phyloP scores from a whole-genome alignment of 2,113 vertebrate genomes.

The Spizaetus ornatus region DNA sequence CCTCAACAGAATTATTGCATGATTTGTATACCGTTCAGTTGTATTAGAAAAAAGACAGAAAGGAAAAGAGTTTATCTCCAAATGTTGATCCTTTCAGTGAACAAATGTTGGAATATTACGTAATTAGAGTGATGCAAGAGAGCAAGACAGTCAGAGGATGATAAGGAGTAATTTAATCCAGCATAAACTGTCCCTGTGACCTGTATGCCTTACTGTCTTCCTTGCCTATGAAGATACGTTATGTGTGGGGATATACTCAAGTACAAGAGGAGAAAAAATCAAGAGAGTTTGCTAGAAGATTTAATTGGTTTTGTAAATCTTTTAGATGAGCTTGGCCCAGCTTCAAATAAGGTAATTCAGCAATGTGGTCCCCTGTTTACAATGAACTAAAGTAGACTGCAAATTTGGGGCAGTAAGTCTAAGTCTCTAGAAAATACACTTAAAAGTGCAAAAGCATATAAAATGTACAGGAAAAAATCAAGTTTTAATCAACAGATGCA shows the following conservation, averaged over 20 bases:
- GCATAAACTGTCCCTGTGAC: background rate
- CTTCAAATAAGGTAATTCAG: background rate
- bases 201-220: background rate
- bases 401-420: background rate
- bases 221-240: background rate
- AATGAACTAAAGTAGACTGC: background rate
- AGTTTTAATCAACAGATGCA: background rate
- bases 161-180: background rate
- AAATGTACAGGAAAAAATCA: background rate
- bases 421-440: background rate
- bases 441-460: background rate
- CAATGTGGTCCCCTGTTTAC: background rate
- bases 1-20: background rate
- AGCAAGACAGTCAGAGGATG: background rate
- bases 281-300: background rate
- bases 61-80: background rate
- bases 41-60: background rate
- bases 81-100: background rate
- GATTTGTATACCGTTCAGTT: fast-evolving
- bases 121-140: background rate
- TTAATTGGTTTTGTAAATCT: constrained; percentile 33
- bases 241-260: background rate
- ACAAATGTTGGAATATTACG: background rate
- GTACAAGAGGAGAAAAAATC: background rate
- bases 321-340: background rate